Evolutionary conservation across 2,888 invertebrate species (phyloP).

Genomic region (Tipula unca): DNA sequence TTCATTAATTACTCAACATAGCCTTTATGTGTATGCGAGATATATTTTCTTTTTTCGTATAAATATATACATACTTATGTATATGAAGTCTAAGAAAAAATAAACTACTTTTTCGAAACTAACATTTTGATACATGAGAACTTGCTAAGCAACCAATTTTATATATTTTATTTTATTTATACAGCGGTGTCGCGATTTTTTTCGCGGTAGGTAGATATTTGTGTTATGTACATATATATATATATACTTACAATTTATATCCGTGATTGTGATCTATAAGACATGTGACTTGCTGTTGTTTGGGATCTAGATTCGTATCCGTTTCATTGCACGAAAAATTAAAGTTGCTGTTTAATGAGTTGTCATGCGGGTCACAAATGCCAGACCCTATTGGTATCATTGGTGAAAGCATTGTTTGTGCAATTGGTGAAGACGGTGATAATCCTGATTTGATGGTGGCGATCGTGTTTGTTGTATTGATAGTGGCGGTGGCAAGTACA

Average conservation of each 20-base stretch:
- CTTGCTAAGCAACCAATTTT: neutral
- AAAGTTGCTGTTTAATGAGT: conserved; percentile 22
- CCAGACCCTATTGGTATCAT: conserved; percentile 28
- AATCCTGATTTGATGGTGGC: conserved; percentile 28
- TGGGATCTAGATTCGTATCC: neutral
- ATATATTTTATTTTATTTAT: neutral
- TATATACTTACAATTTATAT: conserved; percentile 37
- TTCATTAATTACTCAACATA: neutral
- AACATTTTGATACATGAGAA: neutral
- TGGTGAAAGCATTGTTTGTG: conserved; percentile 28
- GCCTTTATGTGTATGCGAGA: neutral
- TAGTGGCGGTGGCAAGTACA: conserved; percentile 1
- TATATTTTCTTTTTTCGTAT: neutral
- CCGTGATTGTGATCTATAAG: conserved; percentile 34
- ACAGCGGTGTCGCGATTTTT: neutral
- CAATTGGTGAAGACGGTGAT: conserved; percentile 27
- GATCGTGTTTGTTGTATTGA: no score
- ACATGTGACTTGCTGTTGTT: conserved; percentile 26
- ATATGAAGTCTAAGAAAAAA: neutral
- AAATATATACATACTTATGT: no score
- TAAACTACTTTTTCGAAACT: neutral
- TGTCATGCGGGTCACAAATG: neutral
- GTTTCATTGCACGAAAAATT: conserved; percentile 9
- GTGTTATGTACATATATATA: neutral
- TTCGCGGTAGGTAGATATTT: neutral